Evolutionary conservation across 2,888 invertebrate genomes (phyloP).

Genomic region (Agrochola lychnidis): DNA sequence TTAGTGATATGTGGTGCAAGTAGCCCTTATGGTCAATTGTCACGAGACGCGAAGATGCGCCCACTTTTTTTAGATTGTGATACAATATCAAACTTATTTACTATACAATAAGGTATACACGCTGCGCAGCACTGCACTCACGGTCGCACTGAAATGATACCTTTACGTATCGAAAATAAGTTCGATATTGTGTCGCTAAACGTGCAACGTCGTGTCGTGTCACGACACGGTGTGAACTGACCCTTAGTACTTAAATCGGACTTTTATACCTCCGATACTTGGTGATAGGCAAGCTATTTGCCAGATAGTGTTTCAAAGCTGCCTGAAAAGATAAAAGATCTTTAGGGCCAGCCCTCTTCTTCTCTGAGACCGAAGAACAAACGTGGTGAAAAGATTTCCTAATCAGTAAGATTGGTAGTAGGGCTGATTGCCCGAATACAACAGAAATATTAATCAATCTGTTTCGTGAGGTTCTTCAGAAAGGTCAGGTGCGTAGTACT

Average conservation of each 20-base stretch:
- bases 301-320: not conserved
- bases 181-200: too few relatives aligned
- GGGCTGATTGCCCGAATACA: too few relatives aligned
- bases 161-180: too few relatives aligned
- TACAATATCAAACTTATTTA: too few relatives aligned
- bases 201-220: too few relatives aligned
- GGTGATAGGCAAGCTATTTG: not conserved
- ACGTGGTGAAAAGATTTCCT: not conserved
- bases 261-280: not conserved
- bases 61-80: too few relatives aligned
- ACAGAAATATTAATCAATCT: not conserved
- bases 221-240: too few relatives aligned
- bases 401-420: conserved; percentile 1
- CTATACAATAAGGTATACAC: too few relatives aligned
- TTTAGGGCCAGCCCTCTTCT: not conserved
- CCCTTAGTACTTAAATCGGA: not conserved
- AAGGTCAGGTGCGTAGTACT: not conserved
- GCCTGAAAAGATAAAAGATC: not conserved
- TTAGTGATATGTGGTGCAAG: not conserved
- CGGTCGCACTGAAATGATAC: too few relatives aligned
- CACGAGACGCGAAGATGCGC: too few relatives aligned
- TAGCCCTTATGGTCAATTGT: not conserved
- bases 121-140: too few relatives aligned
- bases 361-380: not conserved
- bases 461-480: not conserved